Base-by-base conservation (phyloP, 2,797 vertebrate species). In the Alosa sapidissima region DNA sequence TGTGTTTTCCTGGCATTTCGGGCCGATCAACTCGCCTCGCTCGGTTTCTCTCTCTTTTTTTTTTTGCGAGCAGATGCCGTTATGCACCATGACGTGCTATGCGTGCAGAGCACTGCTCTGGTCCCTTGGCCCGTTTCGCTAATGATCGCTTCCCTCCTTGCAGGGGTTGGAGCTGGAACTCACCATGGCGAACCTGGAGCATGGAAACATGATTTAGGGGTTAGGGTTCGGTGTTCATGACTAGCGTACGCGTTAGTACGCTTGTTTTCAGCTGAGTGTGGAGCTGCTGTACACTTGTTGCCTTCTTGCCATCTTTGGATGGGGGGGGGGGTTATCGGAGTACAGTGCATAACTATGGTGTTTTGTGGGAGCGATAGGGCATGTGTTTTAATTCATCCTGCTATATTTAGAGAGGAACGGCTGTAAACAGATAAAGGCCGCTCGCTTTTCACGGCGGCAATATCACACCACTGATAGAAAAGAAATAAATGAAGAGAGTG, bases 1-100 rank as follows among this genome's bases (percentile, higher is more conserved):
- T 93, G 90, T 92, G 87, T 94, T 94, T 93, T 94, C 92, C 93
- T 91, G 91, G 91, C 91, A 90, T 90, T 92, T 93, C 92, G 88
- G 81, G 89, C 84, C 85, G 21, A 60, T 88, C 86, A 86, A 91
- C 81, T 91, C 89, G 83, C 85, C 83, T 90, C 87, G 89, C 91
- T 92, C 91, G 92, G 93, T 93, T 91, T 93, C 91, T 92, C 91
- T 89, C 21, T 0, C 21, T 92, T 92, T 19, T 90, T 89, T 91
- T 82, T 90, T 89, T 91, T 82, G 88, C 85, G 86, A 92, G 91
- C 93, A 94, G 92, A 94, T 94, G 92, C 91, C 88, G 84, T 85
- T 82, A 89, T 90, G 84, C 82, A 52, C 87, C 86, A 60, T 90
- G 88, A 91, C 87, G 65, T 81, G 82, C 86, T 84, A 78, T 84